Evolutionary conservation across 2,797 vertebrate genomes (phyloP), one percentile per base, ranked within the genome.

Genomic region (Eospalax fontanierii): DNA sequence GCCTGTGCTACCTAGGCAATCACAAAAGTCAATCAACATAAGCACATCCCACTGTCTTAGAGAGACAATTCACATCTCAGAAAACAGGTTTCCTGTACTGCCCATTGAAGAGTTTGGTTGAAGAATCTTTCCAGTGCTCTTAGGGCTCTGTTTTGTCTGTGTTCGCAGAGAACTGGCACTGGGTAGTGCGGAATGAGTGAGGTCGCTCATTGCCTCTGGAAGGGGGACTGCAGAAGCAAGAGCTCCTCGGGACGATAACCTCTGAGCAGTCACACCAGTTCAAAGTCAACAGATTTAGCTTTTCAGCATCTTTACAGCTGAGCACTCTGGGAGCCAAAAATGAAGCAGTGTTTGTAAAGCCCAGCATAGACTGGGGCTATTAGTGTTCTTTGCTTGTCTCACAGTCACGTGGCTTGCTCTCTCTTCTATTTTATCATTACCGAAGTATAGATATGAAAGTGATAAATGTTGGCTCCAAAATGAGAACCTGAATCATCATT

Each of bases 131-230:
- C 88, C 90, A 19, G 28, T 26, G 24, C 26, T 94, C n/a, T n/a
- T 30, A 38, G 38, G 2, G 57, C 4, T 18, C 65, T 65, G 16
- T 54, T 79, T 83, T 59, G 6, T 94, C 79, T 82, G 74, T 65
- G 16, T 21, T 83, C 79, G 26, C 54, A 21, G 73, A 14, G 19
- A 43, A 75, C 8, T 54, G 12, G 10, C 66, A 14, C 59, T 43
- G 57, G 2, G 1, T 19, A 43, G 38, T 0, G 0, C 26, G 18
- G 38, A 59, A 4, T 4, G 35, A 59, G 68, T 3, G 0, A 14
- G 8, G 0, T 0, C 15, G 14, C 50, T 54, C 50, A 10, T 54
- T 43, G 16, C 9, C 35, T 79, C 35, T 76, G 46, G 46, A 87
- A 33, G 33, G 43, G 28, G 6, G 46, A 6, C 35, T 0, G 0